A percentile compares a stretch with the other conserved stretches of the same genome.
Conservation (phyloP, 2,888 invertebrate genomes). For the Imbricaverruca yamaguchii region DNA sequence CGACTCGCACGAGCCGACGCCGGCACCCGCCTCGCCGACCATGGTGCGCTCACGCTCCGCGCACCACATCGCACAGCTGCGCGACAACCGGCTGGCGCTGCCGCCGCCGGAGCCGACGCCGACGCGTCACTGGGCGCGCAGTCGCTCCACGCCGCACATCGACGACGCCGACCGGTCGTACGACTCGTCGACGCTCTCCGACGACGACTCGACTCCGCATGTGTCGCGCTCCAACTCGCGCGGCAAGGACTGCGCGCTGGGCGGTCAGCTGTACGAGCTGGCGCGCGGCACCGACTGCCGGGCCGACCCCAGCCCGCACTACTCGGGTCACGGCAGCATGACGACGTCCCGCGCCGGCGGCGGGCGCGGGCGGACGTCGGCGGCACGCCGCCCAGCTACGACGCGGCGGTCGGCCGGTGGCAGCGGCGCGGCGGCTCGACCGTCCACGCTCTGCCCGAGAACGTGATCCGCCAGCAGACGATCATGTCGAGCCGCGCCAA, state of each 20-base stretch:
- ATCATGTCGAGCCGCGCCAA: constrained; percentile 33
- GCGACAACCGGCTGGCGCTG: constrained; percentile 22
- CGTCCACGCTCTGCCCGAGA: constrained; percentile 30
- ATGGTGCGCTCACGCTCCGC: constrained; percentile 37
- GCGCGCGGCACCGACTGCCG: constrained; percentile 30
- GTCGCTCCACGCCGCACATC: constrained; percentile 37
- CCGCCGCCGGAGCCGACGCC: constrained; percentile 20
- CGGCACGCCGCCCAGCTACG: constrained; percentile 36
- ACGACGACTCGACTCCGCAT: constrained; percentile 46
- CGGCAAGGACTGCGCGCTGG: constrained; percentile 41
- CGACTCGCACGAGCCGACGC: constrained; percentile 35
- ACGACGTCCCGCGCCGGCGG: constrained; percentile 32
- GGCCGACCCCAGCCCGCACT: constrained; percentile 31
- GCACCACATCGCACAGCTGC: constrained; percentile 34
- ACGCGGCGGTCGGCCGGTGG: constrained; percentile 34
- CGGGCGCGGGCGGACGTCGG: constrained; percentile 30
- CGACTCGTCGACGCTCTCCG: constrained; percentile 45
- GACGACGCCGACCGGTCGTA: constrained; percentile 40
- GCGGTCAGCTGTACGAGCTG: constrained; percentile 36
- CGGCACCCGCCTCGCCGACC: constrained; percentile 31
- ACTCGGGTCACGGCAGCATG: constrained; percentile 31
- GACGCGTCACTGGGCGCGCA: constrained; percentile 34
- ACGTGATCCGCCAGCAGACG: constrained; percentile 34
- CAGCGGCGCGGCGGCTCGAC: constrained; percentile 26
- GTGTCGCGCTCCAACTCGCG: constrained; percentile 45